phyloP scores from a whole-genome alignment of 1,140 invertebrate species.

The Hylyphantes graminicola region DNA sequence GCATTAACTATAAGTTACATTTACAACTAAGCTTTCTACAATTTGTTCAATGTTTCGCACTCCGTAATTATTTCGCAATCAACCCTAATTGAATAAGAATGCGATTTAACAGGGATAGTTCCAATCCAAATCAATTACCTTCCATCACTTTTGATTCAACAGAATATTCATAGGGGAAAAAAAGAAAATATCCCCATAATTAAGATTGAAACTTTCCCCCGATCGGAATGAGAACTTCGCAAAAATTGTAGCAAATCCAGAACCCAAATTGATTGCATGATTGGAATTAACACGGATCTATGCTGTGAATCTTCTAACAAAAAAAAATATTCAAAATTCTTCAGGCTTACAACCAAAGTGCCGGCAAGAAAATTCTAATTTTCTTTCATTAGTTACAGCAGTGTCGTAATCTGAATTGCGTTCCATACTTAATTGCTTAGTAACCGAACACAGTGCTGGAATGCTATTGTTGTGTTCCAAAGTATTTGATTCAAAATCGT shows the following conservation, averaged over 20 bases:
- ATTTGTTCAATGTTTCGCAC: too few species aligned
- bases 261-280: background rate
- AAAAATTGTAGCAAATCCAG: background rate
- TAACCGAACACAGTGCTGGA: background rate
- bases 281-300: background rate
- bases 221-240: background rate
- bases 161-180: too few species aligned
- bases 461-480: background rate
- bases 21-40: too few species aligned
- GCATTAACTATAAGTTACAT: too few species aligned
- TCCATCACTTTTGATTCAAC: too few species aligned
- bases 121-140: too few species aligned
- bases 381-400: constrained; percentile 15
- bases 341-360: background rate
- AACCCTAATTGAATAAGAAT: too few species aligned
- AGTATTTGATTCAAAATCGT: background rate
- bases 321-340: background rate
- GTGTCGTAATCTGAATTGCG: background rate
- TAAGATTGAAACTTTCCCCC: too few species aligned
- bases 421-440: constrained; percentile 9
- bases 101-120: too few species aligned
- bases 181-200: too few species aligned
- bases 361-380: constrained; percentile 18
- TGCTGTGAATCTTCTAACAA: background rate
- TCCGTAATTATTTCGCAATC: too few species aligned